Evolutionary conservation across 2,113 vertebrate species (phyloP).

Genomic region (Bettongia penicillata): DNA sequence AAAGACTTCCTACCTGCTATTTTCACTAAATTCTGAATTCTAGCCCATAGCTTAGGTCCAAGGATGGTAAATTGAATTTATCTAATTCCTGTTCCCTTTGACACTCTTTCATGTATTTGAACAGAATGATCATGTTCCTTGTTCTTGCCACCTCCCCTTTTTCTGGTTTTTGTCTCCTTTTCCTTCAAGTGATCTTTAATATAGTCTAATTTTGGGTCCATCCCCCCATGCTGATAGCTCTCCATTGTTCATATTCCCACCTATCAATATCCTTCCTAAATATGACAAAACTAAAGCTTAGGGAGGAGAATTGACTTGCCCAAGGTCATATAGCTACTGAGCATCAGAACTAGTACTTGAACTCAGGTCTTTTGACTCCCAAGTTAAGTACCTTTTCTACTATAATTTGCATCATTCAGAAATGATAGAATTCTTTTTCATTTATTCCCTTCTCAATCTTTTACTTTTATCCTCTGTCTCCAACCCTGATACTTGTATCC

Average conservation of each 20-base stretch:
- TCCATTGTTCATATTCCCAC: neutral
- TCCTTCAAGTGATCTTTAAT: neutral
- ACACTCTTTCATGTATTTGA: neutral
- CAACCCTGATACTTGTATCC: neutral
- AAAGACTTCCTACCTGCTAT: neutral
- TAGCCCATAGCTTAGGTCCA: neutral
- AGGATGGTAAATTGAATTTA: neutral
- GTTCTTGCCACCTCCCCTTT: neutral
- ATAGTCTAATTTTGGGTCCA: neutral
- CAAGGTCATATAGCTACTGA: neutral
- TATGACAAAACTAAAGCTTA: neutral
- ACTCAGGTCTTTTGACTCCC: neutral
- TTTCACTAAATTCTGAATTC: neutral
- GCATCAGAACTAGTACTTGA: neutral
- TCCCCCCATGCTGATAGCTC: neutral
- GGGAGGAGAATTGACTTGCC: constrained; percentile 25
- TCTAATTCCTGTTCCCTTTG: neutral
- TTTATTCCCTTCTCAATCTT: neutral
- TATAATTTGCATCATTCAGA: neutral
- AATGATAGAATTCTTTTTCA: neutral
- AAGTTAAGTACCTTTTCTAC: neutral
- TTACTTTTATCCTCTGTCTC: neutral
- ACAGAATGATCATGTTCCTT: neutral
- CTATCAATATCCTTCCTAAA: neutral
- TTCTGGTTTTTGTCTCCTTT: neutral